A percentile compares a stretch with the other conserved stretches of the same genome.
These are phyloP conservation scores for Scelioninae gen. 2 DNA, from an alignment of 2,888 invertebrate species.

Conservation along the genomic window DNA sequence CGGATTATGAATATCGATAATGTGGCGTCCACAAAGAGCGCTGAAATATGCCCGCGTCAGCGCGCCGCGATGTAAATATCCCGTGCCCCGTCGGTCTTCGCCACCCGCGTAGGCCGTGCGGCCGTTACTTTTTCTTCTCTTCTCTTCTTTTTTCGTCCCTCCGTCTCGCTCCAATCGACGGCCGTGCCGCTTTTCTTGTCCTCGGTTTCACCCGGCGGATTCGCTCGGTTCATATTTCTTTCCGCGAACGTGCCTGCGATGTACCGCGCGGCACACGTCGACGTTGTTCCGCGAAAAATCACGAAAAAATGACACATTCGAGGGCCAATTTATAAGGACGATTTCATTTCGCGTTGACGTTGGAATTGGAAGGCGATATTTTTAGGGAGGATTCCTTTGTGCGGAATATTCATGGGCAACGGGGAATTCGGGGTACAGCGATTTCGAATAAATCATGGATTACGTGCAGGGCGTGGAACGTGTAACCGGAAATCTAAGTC, in stretches of 20 bases:
- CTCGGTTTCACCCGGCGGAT: conserved; percentile 14
- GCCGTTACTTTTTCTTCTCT: too few relatives aligned
- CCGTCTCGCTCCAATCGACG: too few relatives aligned
- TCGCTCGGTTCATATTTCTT: conserved; percentile 40
- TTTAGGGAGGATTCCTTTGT: conserved; percentile 1
- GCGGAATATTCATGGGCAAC: neutral
- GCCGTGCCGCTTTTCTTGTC: conserved; percentile 14
- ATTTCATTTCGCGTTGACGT: conserved; percentile 9
- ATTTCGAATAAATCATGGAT: conserved; percentile 32
- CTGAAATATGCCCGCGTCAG: conserved; percentile 60
- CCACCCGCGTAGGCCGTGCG: conserved; percentile 50
- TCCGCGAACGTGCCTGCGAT: conserved; percentile 33
- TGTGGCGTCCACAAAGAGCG: conserved; percentile 56
- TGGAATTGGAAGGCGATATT: conserved; percentile 15
- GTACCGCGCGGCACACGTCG: conserved; percentile 27
- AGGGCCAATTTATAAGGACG: conserved; percentile 27
- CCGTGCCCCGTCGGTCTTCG: conserved; percentile 41
- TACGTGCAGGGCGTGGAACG: conserved; percentile 4
- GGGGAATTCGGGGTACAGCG: conserved; percentile 26
- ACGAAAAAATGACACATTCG: conserved; percentile 29
- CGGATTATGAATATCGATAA: conserved; percentile 72
- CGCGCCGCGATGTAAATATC: conserved; percentile 66
- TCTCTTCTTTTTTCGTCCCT: conserved; percentile 43
- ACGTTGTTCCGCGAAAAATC: conserved; percentile 26
- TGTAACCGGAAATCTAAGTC: conserved; percentile 27